Base-by-base conservation (phyloP, 2,888 invertebrate species). In the Amaurobius ferox region DNA sequence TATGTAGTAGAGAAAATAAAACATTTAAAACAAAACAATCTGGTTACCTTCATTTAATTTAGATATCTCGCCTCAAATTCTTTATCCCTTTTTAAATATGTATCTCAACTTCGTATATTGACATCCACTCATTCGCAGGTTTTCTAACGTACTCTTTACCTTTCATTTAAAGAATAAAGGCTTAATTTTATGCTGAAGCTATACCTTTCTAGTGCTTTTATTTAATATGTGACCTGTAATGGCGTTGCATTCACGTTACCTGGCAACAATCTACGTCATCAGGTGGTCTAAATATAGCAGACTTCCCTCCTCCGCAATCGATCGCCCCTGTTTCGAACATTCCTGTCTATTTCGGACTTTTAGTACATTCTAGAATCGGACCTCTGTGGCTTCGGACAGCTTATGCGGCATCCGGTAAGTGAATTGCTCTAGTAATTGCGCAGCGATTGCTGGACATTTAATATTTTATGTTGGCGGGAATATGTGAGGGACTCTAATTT, bases 271-370 rank as follows among this genome's bases (percentile, higher is more conserved):
- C 72, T 62, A 85, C 83, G 83, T 85, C 83, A 85, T 77, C 23
- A 76, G 77, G 76, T 71, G 77, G 64, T 77, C 83, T 85, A 85
- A 77, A 85, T 85, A 72, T 78, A 85, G 77, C 61, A 77, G 19
- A 29, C 28, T 23, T 32, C 19, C 77, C 67, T 76, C 72, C 72
- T 77, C 71, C 77, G 72, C 83, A 72, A 85, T 85, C 83, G 77
- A 85, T 83, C 48, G 72, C 77, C 71, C 72, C 76, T 23, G n/a
- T 32, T 71, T 77, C 71, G 83, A 85, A 85, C 76, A 85, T 85
- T 85, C 83, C 67, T 72, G 83, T 62, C 62, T 77, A 85, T 85
- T 77, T 77, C 64, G 72, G 48, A 78, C 77, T 28, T 26, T n/a
- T n/a, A n/a, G n/a, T 9, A 19, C 81, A 85, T 78, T 85, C 72